Conservation (phyloP, 2,113 vertebrate genomes). For the Todiramphus saurophagus region DNA sequence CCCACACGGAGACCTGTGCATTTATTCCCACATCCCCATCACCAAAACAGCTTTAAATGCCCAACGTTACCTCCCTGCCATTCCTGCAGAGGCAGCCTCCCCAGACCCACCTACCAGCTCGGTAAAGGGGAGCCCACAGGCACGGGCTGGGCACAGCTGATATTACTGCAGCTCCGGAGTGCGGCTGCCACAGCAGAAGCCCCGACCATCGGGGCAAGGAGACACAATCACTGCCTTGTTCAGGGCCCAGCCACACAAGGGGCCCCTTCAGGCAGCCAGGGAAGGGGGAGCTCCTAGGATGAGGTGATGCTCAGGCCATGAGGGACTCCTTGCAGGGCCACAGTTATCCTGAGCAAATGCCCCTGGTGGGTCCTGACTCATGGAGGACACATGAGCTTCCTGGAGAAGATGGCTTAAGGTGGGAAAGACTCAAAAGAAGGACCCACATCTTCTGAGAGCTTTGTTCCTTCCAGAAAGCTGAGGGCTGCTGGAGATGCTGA, state of each 20-base stretch:
- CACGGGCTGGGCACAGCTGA: not conserved
- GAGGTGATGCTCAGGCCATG: not conserved
- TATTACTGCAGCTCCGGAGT: not conserved
- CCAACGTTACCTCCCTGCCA: accelerated
- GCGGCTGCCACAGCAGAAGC: accelerated
- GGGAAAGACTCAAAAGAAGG: not conserved
- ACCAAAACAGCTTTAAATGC: not conserved
- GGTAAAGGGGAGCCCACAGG: not conserved
- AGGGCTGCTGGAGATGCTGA: accelerated
- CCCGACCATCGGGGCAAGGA: not conserved
- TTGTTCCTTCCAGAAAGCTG: not conserved
- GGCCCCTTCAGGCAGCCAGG: not conserved
- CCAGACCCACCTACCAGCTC: not conserved
- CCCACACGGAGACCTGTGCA: accelerated
- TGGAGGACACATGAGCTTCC: accelerated
- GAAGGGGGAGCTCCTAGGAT: not conserved
- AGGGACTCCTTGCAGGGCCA: not conserved
- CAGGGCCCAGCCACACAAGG: not conserved
- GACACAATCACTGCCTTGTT: constrained; percentile 56
- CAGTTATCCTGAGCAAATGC: not conserved
- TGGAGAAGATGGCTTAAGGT: not conserved
- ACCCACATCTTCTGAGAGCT: not conserved
- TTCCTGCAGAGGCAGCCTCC: accelerated
- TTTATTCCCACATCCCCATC: not conserved
- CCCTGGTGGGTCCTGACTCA: not conserved